Base-by-base conservation (phyloP, 2,888 invertebrate genomes). In the Autographa pulchrina region DNA sequence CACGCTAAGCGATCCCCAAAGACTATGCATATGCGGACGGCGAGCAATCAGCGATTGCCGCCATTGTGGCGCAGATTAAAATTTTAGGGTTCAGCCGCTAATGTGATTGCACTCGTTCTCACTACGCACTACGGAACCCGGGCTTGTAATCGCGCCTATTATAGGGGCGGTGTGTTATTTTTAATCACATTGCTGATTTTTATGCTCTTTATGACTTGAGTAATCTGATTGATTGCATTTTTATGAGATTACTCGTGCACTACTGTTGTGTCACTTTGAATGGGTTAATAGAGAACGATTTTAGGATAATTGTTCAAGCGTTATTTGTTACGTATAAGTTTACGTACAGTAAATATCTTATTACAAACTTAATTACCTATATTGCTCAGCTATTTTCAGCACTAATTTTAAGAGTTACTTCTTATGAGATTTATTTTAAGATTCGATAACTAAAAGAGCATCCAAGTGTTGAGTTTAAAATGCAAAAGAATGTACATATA, bases 31-130 rank as follows among this genome's bases (percentile, higher is more conserved):
- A 96, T 95, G 96, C 92, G 95, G 93, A 85, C 91, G 80, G 89
- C 83, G 89, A 90, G 95, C 95, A 94, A 95, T 95, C 95, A 94
- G 89, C 92, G 94, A 96, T 96, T 91, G 94, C 91, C 89, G 86
- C 91, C 90, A 94, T 96, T 95, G 95, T 95, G 91, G 87, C 88
- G 88, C 91, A 94, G 96, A 96, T 96, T 96, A 95, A 95, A 94
- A 95, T 95, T 96, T 94, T 95, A 95, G 95, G 94, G 94, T 94
- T 94, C 95, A 95, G 91, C 91, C 94, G 90, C 92, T 96, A 96
- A 96, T 96, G 96, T 93, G 94, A 96, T 96, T 96, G 96, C 94
- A 91, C 92, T 92, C 91, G 92, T 92, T 90, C 90, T 87, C 89
- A 85, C 89, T 86, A 85, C 91, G 88, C 89, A 84, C 89, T 86